Evolutionary conservation across 2,113 vertebrate genomes (phyloP).

Genomic region (Oncorhynchus kisutch): DNA sequence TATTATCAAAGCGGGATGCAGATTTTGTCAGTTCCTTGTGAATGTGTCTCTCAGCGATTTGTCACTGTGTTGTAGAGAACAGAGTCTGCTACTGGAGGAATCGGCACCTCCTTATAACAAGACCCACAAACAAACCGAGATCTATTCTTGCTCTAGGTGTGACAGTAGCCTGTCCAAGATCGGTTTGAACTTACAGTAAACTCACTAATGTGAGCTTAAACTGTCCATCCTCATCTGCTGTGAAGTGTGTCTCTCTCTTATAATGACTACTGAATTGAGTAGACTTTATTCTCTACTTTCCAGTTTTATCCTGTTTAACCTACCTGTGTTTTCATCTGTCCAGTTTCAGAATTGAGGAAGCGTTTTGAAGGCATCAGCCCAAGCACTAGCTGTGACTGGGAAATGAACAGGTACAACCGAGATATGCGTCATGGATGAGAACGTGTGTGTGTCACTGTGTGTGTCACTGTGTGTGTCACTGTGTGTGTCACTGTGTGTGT

Average conservation of each 20-base stretch:
- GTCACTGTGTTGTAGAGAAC: neutral
- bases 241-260: neutral
- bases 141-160: no score
- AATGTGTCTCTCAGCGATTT: no score
- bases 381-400: conserved; percentile 75
- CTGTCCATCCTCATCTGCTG: neutral
- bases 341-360: conserved; percentile 96
- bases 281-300: neutral
- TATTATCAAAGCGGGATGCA: no score
- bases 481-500: no score
- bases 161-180: no score
- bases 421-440: neutral
- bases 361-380: conserved; percentile 86
- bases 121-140: neutral
- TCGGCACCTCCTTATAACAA: neutral
- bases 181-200: no score
- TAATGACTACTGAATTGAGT: neutral
- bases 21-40: no score
- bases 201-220: neutral
- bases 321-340: neutral
- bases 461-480: no score
- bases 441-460: neutral
- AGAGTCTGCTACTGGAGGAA: neutral
- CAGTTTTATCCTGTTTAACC: neutral
- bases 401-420: conserved; percentile 91